Evolutionary conservation across 1,140 invertebrate genomes (phyloP), one percentile per base, ranked within the genome.

Genomic region (Stenopsyche tienmushanensis): DNA sequence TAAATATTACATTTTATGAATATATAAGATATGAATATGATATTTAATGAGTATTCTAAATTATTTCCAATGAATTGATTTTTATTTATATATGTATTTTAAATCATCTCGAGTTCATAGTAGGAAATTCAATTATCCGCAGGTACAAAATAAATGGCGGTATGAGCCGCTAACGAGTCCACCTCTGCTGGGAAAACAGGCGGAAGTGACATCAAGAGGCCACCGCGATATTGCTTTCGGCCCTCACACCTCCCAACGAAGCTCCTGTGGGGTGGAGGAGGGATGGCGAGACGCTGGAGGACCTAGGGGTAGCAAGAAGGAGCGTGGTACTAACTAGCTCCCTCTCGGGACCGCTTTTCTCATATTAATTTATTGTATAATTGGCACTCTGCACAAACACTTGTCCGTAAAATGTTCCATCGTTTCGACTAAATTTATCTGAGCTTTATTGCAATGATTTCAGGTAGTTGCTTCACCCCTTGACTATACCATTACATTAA

Each of bases 131-230:
- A n/a, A n/a, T n/a, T n/a, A n/a, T n/a, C n/a, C n/a, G n/a, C n/a
- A n/a, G n/a, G n/a, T n/a, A n/a, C n/a, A n/a, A 34, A 34, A 34
- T 34, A 34, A 34, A 34, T 34, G n/a, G n/a, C n/a, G n/a, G 13
- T 34, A 34, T 34, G 29, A 34, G 29, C 5, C 5, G 29, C 29
- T n/a, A 49, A 10, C 44, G 25, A 62, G 63, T 69, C 18, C 67
- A 44, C 15, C 49, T 47, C 64, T 64, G 45, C 9, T n/a, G 21
- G 34, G 60, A 64, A 70, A 70, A 70, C 68, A 70, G 68, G 62
- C 68, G 68, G 68, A 66, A 70, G 68, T 70, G 68, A 70, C 68
- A 70, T 70, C 64, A 66, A 70, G 68, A 64, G 68, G 60, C 68
- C 55, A 66, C 68, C 60, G 65, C 60, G 64, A 70, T 70, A 70